These are phyloP conservation scores for Zaprionus tsacasi DNA, from an alignment of 1,140 invertebrate genomes.

Conservation along the genomic window DNA sequence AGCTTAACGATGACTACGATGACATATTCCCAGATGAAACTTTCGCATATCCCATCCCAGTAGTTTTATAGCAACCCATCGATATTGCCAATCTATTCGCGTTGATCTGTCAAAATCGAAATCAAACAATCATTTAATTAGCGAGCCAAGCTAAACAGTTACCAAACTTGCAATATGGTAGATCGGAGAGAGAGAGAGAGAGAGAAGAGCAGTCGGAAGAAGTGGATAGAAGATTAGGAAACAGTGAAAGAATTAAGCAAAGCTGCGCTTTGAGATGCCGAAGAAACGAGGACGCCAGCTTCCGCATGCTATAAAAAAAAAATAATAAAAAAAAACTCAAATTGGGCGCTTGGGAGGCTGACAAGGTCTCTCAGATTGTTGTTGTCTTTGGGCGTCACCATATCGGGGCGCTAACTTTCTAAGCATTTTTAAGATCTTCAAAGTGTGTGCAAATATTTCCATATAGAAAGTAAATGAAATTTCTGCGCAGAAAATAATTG, in stretches of 20 bases:
- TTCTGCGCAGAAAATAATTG: constrained; percentile 48
- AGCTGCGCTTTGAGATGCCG: neutral
- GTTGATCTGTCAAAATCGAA: constrained; percentile 51
- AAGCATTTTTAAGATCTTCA: constrained; percentile 53
- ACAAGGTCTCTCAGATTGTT: neutral
- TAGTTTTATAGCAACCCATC: constrained; percentile 5
- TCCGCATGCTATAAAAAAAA: constrained; percentile 41
- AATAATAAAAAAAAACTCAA: constrained; percentile 33
- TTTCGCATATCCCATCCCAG: constrained; percentile 36
- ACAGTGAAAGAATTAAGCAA: constrained; percentile 11
- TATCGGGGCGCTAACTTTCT: constrained; percentile 52
- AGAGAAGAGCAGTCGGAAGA: neutral
- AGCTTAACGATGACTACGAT: constrained; percentile 2
- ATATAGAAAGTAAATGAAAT: constrained; percentile 66
- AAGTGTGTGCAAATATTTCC: constrained; percentile 58
- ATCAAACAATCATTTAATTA: constrained; percentile 72
- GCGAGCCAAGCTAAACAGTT: constrained; percentile 15
- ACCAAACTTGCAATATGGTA: neutral
- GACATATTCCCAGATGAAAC: constrained; percentile 28
- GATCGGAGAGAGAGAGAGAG: constrained; percentile 6
- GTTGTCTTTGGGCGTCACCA: constrained; percentile 42
- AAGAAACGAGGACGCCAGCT: constrained; percentile 45
- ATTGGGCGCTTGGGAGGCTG: constrained; percentile 14
- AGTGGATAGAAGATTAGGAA: constrained; percentile 7
- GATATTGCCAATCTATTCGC: constrained; percentile 37